Percentiles rank a stretch among this genome's conserved stretches.
phyloP scores from a whole-genome alignment of 2,888 invertebrate species.

The Acanthopleura granulata region DNA sequence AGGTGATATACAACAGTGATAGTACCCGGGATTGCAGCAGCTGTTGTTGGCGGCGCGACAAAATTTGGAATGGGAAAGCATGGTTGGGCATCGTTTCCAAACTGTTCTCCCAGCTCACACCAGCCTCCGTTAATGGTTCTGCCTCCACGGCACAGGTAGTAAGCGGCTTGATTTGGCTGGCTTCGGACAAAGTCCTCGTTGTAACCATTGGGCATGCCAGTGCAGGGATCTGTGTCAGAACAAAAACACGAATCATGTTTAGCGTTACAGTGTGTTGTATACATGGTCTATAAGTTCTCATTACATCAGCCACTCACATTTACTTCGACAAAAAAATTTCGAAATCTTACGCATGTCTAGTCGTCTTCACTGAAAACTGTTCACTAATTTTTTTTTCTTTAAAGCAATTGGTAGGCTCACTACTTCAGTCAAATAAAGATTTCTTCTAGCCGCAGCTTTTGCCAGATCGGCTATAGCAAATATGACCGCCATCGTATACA shows the following conservation, averaged over 20 bases:
- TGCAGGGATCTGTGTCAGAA: neutral
- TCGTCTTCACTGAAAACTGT: no score
- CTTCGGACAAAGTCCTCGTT: neutral
- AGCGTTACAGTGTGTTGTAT: no score
- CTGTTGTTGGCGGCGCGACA: neutral
- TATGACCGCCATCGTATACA: no score
- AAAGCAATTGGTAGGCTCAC: no score
- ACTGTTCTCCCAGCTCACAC: constrained; percentile 5
- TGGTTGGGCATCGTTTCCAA: neutral
- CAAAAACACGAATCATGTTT: neutral
- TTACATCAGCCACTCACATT: no score
- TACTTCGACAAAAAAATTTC: no score
- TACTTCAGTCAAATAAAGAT: no score
- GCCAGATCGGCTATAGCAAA: no score
- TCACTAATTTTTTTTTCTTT: no score
- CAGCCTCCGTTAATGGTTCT: neutral
- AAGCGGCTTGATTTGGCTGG: neutral
- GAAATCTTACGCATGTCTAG: no score
- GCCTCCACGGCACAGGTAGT: neutral
- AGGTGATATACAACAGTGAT: neutral
- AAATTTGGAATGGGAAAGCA: neutral
- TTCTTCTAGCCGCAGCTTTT: no score
- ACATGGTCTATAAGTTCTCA: no score
- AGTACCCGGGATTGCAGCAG: neutral
- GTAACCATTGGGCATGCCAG: neutral